Conservation (phyloP, 1,140 invertebrate genomes). For the Globodera rostochiensis region DNA sequence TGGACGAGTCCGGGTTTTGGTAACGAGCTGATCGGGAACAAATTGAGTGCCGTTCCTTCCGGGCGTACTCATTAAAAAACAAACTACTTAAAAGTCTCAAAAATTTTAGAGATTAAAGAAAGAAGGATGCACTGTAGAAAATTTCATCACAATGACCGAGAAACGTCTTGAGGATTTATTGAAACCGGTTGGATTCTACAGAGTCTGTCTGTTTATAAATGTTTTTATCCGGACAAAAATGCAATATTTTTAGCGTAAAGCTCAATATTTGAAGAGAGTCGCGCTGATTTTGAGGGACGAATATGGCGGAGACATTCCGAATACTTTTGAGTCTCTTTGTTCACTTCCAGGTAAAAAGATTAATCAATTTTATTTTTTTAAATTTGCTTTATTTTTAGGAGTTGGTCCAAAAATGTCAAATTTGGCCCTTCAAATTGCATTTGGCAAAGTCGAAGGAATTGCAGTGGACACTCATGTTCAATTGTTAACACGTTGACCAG, state of each 20-base stretch:
- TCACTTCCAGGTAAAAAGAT: constrained; percentile 5
- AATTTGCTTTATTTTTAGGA: constrained; percentile 30
- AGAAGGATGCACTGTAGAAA: constrained; percentile 40
- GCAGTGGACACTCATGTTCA: constrained; percentile 54
- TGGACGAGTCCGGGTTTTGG: too few species aligned
- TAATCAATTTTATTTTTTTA: too few species aligned
- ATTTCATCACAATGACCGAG: constrained; percentile 29
- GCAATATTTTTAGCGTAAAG: constrained; percentile 41
- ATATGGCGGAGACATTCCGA: constrained; percentile 42
- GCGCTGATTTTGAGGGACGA: constrained; percentile 40
- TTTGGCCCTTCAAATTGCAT: constrained; percentile 46
- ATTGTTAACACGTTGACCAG: neutral
- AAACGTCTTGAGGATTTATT: constrained; percentile 36
- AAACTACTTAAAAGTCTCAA: neutral
- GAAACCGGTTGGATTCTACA: constrained; percentile 44
- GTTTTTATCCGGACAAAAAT: neutral
- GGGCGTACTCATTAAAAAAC: neutral
- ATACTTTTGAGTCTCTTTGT: constrained; percentile 38
- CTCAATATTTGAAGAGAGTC: constrained; percentile 43
- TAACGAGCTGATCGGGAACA: too few species aligned
- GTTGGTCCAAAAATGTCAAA: constrained; percentile 54
- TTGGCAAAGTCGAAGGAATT: constrained; percentile 43
- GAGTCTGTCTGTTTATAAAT: constrained; percentile 30
- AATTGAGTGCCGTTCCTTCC: too few species aligned
- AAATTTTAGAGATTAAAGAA: constrained; percentile 41